Evolutionary conservation across 2,888 invertebrate species (phyloP).

Genomic region (Thyatira batis): DNA sequence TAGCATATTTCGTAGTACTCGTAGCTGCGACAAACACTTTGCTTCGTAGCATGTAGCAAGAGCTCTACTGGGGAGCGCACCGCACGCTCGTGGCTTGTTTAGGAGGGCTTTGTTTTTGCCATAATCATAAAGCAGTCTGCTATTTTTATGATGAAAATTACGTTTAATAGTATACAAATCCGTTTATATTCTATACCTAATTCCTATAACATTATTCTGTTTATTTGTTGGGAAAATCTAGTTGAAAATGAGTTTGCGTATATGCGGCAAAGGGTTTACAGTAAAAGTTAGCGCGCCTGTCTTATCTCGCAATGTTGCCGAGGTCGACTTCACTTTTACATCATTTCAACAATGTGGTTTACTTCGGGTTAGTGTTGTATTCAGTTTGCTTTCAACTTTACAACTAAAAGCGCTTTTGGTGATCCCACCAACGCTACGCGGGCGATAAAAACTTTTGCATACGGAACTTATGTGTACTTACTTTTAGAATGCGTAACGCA

Average conservation of each 20-base stretch:
- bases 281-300: conserved; percentile 1
- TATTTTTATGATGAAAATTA: too few relatives aligned
- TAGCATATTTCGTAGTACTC: neutral
- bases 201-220: neutral
- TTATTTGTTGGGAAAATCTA: conserved; percentile 1
- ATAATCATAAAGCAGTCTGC: too few relatives aligned
- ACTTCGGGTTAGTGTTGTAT: conserved; percentile 13
- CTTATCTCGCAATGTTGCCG: conserved; percentile 4
- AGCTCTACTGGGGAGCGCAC: neutral
- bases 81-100: too few relatives aligned
- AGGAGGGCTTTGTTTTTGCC: too few relatives aligned
- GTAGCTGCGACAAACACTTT: neutral
- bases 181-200: neutral
- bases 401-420: conserved; percentile 8
- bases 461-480: neutral
- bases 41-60: neutral
- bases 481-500: neutral
- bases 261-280: neutral
- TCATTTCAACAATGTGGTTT: conserved; percentile 18
- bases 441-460: conserved; percentile 3
- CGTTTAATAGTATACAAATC: neutral
- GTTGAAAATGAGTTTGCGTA: conserved; percentile 1
- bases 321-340: conserved; percentile 15
- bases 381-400: conserved; percentile 8
- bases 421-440: neutral